Percentiles rank a stretch among this genome's conserved stretches.
Conservation (phyloP, 2,888 invertebrate species). For the Aplocera efformata region DNA sequence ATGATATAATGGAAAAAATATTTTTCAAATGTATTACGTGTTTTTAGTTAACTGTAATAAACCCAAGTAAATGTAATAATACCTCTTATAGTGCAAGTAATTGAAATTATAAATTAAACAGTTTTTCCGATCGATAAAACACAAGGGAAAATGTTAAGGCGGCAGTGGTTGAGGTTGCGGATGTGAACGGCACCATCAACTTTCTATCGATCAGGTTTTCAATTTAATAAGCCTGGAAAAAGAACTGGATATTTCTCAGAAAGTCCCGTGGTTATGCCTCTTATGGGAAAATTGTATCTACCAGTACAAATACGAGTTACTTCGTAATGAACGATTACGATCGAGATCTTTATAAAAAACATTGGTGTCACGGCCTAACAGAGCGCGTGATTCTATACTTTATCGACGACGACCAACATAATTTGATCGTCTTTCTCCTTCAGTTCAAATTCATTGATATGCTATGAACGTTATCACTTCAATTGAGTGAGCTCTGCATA, state of each 20-base stretch:
- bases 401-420: constrained; percentile 36
- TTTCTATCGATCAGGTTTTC: constrained; percentile 25
- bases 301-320: constrained; percentile 32
- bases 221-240: constrained; percentile 15
- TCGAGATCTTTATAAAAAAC: constrained; percentile 45
- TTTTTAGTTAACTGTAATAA: too few species aligned
- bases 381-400: constrained; percentile 55
- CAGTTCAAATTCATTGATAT: constrained; percentile 35
- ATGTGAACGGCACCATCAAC: constrained; percentile 15
- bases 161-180: constrained; percentile 8
- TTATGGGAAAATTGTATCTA: constrained; percentile 19
- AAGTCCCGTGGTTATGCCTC: constrained; percentile 14
- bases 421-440: constrained; percentile 38
- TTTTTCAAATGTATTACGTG: too few species aligned
- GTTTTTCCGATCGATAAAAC: constrained; percentile 25
- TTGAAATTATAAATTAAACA: constrained; percentile 3
- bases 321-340: constrained; percentile 41
- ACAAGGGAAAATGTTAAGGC: constrained; percentile 16
- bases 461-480: constrained; percentile 31
- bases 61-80: too few species aligned
- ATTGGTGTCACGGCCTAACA: constrained; percentile 63
- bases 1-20: too few species aligned
- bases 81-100: too few species aligned
- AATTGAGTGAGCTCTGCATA: constrained; percentile 35
- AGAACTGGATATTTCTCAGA: constrained; percentile 12